phyloP scores from a whole-genome alignment of 2,797 vertebrate species.

The Mastacembelus armatus region DNA sequence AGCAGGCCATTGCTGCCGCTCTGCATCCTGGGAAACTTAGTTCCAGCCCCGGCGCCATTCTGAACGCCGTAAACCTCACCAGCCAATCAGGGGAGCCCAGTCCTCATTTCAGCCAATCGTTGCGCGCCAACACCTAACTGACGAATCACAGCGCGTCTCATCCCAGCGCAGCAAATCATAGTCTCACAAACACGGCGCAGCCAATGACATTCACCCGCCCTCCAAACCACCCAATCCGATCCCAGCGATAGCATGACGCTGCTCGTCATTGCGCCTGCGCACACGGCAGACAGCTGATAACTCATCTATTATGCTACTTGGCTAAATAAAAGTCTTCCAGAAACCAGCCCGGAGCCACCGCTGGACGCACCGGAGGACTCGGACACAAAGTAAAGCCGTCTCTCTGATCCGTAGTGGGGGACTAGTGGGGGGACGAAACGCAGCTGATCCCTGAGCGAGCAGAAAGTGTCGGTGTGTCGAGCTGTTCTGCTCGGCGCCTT shows the following conservation, averaged over 20 bases:
- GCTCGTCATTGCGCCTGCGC: constrained; percentile 86
- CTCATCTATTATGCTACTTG: constrained; percentile 95
- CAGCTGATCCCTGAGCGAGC: neutral
- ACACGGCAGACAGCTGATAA: constrained; percentile 82
- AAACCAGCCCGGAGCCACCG: constrained; percentile 86
- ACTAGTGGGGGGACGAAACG: neutral
- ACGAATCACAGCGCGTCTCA: constrained; percentile 56
- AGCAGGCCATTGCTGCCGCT: neutral
- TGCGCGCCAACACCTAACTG: constrained; percentile 9
- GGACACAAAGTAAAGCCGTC: constrained; percentile 79
- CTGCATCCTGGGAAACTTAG: constrained; percentile 53
- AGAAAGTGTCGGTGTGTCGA: constrained; percentile 54
- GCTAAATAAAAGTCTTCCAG: constrained; percentile 90
- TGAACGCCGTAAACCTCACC: neutral
- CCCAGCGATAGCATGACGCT: constrained; percentile 85
- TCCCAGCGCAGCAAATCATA: constrained; percentile 49
- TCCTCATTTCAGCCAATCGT: constrained; percentile 29
- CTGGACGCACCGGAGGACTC: constrained; percentile 76
- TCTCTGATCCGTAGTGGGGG: constrained; percentile 27
- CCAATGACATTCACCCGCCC: constrained; percentile 61
- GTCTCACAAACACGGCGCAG: neutral
- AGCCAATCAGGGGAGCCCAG: constrained; percentile 54
- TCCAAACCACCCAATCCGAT: constrained; percentile 54
- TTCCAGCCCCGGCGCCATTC: constrained; percentile 15
- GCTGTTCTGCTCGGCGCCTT: constrained; percentile 85